Base-by-base conservation (phyloP, 2,113 vertebrate genomes). In the Tragelaphus strepsiceros region DNA sequence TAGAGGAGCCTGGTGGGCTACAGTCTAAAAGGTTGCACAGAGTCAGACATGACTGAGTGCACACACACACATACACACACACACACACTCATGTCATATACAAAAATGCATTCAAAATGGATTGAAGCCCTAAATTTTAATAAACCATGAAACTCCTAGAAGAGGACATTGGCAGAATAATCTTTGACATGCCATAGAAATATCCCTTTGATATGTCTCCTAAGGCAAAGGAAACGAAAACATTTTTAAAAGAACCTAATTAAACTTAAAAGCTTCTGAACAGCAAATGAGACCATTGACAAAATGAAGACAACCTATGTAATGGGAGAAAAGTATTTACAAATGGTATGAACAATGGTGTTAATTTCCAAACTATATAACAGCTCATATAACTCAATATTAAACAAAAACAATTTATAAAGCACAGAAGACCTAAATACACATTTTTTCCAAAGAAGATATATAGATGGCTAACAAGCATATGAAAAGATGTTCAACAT, bases 11-110 rank as follows among this genome's bases (percentile, higher is more conserved):
- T 43, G 21, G 35, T 39, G 35, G 11, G 35, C 35, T 43, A 74
- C 35, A 43, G 71, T 74, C 35, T 39, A 74, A 24, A 74, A 74
- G 35, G 11, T 74, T 17, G 5, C 71, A 74, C n/a, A 24, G 67
- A 39, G 21, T 74, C 71, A 74, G 71, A 74, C 35, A 43, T 24
- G 35, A 74, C 71, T 43, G 35, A 74, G 64, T 9, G 64, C 8
- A 9, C 0, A 1, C 0, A 2, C 22, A 5, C 24, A 26, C 13
- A 1, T 30, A 28, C 58, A 59, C 12, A 30, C 26, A 7, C 13
- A 26, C 58, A n/a, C 15, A 67, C n/a, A 71, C n/a, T 5, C 64
- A 71, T 10, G n/a, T 71, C 64, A 71, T 67, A 67, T 67, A n/a
- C 32, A 67, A 19, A 64, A 64, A 54, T 54, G 54, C 19, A 54